Conservation (phyloP, 2,888 invertebrate genomes). For the Chymomyza fuscimana region DNA sequence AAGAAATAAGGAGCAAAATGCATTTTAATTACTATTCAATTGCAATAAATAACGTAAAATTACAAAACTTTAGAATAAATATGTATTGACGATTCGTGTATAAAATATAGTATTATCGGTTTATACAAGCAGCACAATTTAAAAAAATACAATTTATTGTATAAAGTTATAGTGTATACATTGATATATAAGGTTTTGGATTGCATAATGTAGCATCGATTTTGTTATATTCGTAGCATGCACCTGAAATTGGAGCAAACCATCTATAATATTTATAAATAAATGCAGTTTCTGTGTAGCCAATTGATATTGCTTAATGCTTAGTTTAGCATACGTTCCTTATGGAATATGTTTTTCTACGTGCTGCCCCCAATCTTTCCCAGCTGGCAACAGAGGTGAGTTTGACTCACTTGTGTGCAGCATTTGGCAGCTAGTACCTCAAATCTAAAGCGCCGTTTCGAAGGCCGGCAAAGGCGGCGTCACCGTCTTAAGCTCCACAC, state of each 20-base stretch:
- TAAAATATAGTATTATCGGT: constrained; percentile 51
- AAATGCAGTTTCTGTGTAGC: constrained; percentile 59
- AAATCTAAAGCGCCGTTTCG: constrained; percentile 71
- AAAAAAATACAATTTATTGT: constrained; percentile 64
- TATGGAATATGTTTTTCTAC: constrained; percentile 54
- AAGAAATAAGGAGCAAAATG: constrained; percentile 54
- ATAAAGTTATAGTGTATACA: constrained; percentile 42
- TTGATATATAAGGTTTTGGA: constrained; percentile 36
- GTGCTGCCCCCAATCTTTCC: constrained; percentile 16
- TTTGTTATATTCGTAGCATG: constrained; percentile 43
- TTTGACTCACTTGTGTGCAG: constrained; percentile 52
- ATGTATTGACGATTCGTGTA: constrained; percentile 61
- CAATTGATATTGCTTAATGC: constrained; percentile 53
- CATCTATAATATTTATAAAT: constrained; percentile 34
- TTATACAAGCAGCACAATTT: constrained; percentile 72
- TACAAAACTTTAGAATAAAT: constrained; percentile 58
- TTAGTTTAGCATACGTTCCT: constrained; percentile 41
- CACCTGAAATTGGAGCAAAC: constrained; percentile 15
- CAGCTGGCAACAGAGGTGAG: constrained; percentile 40
- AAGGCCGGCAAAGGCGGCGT: constrained; percentile 67
- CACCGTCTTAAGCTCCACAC: constrained; percentile 7
- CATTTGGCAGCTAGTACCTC: background rate
- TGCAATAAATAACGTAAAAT: constrained; percentile 71
- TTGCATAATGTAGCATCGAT: constrained; percentile 71
- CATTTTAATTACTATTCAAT: constrained; percentile 63